Evolutionary conservation across 2,797 vertebrate genomes (phyloP), one percentile per base, ranked within the genome.

Genomic region (Todus mexicanus): DNA sequence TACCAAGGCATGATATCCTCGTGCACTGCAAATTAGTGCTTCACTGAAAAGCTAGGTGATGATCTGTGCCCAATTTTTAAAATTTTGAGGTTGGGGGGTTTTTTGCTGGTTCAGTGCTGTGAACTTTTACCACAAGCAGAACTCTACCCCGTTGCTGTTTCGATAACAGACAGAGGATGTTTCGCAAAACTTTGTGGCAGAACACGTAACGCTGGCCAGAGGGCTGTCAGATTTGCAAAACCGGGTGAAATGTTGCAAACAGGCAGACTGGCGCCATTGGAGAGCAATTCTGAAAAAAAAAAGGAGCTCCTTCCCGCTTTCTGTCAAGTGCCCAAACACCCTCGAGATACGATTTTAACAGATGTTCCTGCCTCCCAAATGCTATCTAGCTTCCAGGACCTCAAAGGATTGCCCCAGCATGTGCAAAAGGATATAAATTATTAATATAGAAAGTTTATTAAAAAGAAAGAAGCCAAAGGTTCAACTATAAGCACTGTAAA

Each of bases 161-260:
- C 45, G 94, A 96, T 96, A 96, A 96, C 95, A 94, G 75, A 70
- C 72, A 81, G 89, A 91, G 76, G 72, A 80, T 95, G 84, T 97
- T 97, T 96, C 89, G 90, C 95, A 97, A 97, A 96, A 56, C 92
- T 81, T 82, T 93, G 93, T 89, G 95, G 95, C 95, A 91, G 90
- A 81, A 90, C 95, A 94, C 15, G 84, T 94, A 96, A 96, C 64
- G 8, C 88, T 93, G 93, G 94, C 94, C 96, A 97, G 96, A 97
- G 94, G 92, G 94, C 91, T 96, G 90, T 92, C 87, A 93, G 91
- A 94, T 97, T 96, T 97, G 90, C 97, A 97, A 95, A 97, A 97
- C 92, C 88, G 95, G 97, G 95, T 94, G 91, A 97, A 97, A 95
- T 94, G 97, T 96, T 97, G 90, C 95, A 93, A 96, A 93, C 84